Conservation (phyloP, 2,888 invertebrate species). For the Polyommatus icarus region DNA sequence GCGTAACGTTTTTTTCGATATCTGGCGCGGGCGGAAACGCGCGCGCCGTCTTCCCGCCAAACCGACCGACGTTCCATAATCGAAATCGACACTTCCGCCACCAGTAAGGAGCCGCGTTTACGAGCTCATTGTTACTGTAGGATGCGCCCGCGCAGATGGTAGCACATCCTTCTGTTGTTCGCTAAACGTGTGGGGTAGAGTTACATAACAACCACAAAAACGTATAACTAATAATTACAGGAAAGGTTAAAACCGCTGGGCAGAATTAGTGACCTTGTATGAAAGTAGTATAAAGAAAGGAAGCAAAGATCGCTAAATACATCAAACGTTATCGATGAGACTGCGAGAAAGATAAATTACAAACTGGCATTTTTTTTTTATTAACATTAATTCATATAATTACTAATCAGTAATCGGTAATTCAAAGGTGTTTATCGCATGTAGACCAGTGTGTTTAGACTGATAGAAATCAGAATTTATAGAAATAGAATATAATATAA, state of each 20-base stretch:
- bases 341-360: no score
- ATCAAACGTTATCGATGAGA: no score
- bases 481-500: no score
- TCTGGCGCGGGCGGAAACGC: conserved; percentile 48
- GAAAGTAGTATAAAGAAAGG: no score
- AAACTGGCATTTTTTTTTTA: no score
- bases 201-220: conserved; percentile 11
- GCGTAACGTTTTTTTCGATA: conserved; percentile 25
- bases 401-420: no score
- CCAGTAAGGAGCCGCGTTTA: conserved; percentile 32
- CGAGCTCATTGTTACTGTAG: conserved; percentile 31
- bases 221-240: neutral
- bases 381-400: no score
- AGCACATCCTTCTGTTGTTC: conserved; percentile 6
- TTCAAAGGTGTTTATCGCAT: no score
- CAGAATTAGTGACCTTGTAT: neutral
- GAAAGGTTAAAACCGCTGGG: neutral
- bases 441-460: no score
- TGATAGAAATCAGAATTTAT: no score
- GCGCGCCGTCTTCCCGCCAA: conserved; percentile 57
- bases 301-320: no score
- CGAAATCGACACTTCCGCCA: conserved; percentile 61
- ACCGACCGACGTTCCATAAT: conserved; percentile 55
- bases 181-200: conserved; percentile 5
- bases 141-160: conserved; percentile 27